Percentiles rank a stretch among this genome's conserved stretches.
Evolutionary conservation across 2,113 vertebrate genomes (phyloP).

Genomic region (Bagarius yarrelli): DNA sequence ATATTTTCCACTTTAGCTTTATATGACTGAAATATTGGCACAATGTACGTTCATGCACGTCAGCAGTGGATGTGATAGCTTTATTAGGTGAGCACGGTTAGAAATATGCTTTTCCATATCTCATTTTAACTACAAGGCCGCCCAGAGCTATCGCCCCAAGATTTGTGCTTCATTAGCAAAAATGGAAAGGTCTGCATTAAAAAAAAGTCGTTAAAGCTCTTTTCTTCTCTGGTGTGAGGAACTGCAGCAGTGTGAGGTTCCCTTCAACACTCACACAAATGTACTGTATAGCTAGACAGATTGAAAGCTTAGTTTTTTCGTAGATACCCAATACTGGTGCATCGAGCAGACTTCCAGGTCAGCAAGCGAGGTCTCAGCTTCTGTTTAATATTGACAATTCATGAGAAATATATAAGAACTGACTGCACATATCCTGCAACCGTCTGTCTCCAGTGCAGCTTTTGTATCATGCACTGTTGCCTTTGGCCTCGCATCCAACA

Average conservation of each 20-base stretch:
- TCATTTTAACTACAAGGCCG: slow-evolving; percentile 58
- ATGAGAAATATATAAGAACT: slow-evolving; percentile 17
- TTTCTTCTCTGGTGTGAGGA: slow-evolving; percentile 1
- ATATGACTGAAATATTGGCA: slow-evolving; percentile 46
- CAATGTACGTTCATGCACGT: slow-evolving; percentile 59
- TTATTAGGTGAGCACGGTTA: slow-evolving; percentile 51
- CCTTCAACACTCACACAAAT: slow-evolving; percentile 15
- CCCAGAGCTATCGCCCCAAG: slow-evolving; percentile 42
- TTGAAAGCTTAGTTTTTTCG: slow-evolving; percentile 6
- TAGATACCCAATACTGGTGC: slow-evolving; percentile 3
- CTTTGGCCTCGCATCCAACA: not conserved
- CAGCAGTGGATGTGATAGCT: slow-evolving; percentile 55
- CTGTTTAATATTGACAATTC: slow-evolving; percentile 1
- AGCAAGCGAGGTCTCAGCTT: not conserved
- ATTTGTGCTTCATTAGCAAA: slow-evolving; percentile 50
- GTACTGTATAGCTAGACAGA: not conserved
- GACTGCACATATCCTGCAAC: slow-evolving; percentile 6
- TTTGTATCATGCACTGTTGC: slow-evolving; percentile 11
- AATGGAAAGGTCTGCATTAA: slow-evolving; percentile 28
- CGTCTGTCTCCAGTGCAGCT: not conserved
- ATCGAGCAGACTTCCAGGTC: not conserved
- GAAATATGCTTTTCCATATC: slow-evolving; percentile 57
- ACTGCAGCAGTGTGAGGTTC: slow-evolving; percentile 13
- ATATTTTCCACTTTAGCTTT: slow-evolving; percentile 44
- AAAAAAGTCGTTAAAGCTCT: slow-evolving; percentile 28